Conservation (phyloP, 2,113 vertebrate species). For the Pagrus major region DNA sequence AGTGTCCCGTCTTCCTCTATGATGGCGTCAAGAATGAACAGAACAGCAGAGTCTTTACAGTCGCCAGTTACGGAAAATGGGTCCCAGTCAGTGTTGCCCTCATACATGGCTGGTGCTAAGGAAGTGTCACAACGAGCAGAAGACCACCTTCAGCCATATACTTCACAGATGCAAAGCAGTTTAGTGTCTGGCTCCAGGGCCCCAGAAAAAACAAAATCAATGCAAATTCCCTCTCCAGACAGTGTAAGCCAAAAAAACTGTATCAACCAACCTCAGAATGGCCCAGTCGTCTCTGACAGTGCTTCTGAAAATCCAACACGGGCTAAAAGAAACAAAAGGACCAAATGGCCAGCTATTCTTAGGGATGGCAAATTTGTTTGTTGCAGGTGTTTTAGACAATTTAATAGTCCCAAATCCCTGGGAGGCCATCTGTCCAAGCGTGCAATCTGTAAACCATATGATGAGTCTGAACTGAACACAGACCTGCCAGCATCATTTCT, state of each 20-base stretch:
- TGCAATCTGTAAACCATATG: constrained; percentile 91
- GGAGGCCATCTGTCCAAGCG: constrained; percentile 97
- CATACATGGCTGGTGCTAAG: constrained; percentile 83
- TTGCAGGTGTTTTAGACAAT: constrained; percentile 92
- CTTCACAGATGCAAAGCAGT: constrained; percentile 83
- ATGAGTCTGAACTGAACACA: constrained; percentile 87
- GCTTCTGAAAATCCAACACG: constrained; percentile 81
- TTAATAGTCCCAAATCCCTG: constrained; percentile 93
- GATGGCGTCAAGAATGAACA: constrained; percentile 82
- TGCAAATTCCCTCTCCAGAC: constrained; percentile 80
- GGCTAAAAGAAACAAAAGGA: constrained; percentile 88
- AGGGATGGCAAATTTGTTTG: constrained; percentile 96
- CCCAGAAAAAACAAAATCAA: constrained; percentile 80
- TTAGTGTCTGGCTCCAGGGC: constrained; percentile 77
- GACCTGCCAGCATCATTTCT: constrained; percentile 90
- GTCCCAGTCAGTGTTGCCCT: constrained; percentile 85
- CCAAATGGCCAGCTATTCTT: constrained; percentile 96
- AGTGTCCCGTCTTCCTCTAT: constrained; percentile 76
- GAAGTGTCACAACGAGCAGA: constrained; percentile 83
- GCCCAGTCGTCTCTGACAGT: constrained; percentile 60
- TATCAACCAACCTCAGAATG: constrained; percentile 32
- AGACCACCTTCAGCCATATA: constrained; percentile 81
- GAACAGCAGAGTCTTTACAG: constrained; percentile 78
- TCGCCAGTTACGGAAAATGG: constrained; percentile 84
- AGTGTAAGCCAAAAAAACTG: constrained; percentile 31